A percentile compares a stretch with the other conserved stretches of the same genome.
phyloP scores from a whole-genome alignment of 1,140 invertebrate species.

The Pogonognathellus flavescens region DNA sequence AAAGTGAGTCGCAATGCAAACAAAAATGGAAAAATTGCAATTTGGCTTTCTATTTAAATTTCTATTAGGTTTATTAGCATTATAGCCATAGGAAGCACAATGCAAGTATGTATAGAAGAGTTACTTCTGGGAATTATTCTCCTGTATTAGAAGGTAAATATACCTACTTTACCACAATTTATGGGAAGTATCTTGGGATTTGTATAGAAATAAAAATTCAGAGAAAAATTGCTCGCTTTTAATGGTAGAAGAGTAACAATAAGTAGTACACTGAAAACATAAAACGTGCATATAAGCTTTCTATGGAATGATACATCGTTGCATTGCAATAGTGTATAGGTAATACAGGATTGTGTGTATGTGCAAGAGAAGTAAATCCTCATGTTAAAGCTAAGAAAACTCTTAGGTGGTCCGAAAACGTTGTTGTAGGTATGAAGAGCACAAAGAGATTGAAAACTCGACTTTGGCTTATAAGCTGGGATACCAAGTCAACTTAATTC shows the following conservation, averaged over 20 bases:
- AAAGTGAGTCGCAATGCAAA: no score
- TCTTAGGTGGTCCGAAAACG: slow-evolving; percentile 45
- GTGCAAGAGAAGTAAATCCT: slow-evolving; percentile 26
- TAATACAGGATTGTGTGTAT: neutral
- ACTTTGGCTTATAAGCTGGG: slow-evolving; percentile 12
- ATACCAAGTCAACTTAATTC: slow-evolving; percentile 22
- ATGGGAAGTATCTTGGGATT: no score
- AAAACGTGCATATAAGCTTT: slow-evolving; percentile 21
- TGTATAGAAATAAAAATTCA: neutral
- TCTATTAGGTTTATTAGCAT: no score
- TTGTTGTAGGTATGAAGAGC: slow-evolving; percentile 35
- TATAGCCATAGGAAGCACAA: no score
- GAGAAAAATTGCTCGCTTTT: slow-evolving; percentile 20
- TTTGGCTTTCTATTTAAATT: no score
- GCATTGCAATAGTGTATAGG: neutral
- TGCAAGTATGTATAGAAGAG: no score
- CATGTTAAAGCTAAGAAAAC: slow-evolving; percentile 1
- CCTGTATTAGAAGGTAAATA: no score
- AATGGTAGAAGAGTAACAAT: neutral
- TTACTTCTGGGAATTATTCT: no score
- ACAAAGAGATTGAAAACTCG: slow-evolving; percentile 22
- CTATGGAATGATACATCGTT: neutral
- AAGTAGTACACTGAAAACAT: neutral
- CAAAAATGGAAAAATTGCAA: no score
- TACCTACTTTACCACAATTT: no score